These are phyloP conservation scores for Cheiracanthium punctorium DNA, from an alignment of 2,888 invertebrate species.

Conservation along the genomic window DNA sequence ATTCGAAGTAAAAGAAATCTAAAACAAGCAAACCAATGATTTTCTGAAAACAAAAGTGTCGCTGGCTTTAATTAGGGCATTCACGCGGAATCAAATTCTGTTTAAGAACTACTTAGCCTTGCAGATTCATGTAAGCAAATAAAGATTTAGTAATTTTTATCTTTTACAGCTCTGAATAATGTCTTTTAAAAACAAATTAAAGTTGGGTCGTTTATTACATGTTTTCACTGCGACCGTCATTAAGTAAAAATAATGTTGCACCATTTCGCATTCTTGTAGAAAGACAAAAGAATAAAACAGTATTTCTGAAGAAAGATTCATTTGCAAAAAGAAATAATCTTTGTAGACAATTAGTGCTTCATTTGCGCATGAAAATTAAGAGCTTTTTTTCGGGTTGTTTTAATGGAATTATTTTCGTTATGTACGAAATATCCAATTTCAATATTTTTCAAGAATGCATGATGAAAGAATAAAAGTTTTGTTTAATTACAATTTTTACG, in stretches of 20 bases:
- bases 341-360: constrained; percentile 6
- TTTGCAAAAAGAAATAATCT: constrained; percentile 17
- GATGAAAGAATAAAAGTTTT: constrained; percentile 14
- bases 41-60: constrained; percentile 52
- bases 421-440: constrained; percentile 2
- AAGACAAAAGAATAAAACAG: constrained; percentile 10
- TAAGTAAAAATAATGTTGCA: constrained; percentile 41
- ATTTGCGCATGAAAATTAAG: constrained; percentile 32
- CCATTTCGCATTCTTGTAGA: constrained; percentile 28
- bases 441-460: constrained; percentile 6
- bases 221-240: constrained; percentile 34
- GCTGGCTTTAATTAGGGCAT: constrained; percentile 53
- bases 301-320: constrained; percentile 12
- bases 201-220: constrained; percentile 37
- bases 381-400: background rate
- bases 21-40: constrained; percentile 38
- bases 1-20: constrained; percentile 36
- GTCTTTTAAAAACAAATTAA: constrained; percentile 39
- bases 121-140: constrained; percentile 27
- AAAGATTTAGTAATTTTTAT: constrained; percentile 53
- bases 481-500: constrained; percentile 10
- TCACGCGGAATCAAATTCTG: constrained; percentile 55
- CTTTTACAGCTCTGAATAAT: constrained; percentile 18
- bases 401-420: constrained; percentile 15
- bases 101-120: constrained; percentile 38